phyloP scores from a whole-genome alignment of 2,113 vertebrate genomes.

The Salvelinus alpinus region DNA sequence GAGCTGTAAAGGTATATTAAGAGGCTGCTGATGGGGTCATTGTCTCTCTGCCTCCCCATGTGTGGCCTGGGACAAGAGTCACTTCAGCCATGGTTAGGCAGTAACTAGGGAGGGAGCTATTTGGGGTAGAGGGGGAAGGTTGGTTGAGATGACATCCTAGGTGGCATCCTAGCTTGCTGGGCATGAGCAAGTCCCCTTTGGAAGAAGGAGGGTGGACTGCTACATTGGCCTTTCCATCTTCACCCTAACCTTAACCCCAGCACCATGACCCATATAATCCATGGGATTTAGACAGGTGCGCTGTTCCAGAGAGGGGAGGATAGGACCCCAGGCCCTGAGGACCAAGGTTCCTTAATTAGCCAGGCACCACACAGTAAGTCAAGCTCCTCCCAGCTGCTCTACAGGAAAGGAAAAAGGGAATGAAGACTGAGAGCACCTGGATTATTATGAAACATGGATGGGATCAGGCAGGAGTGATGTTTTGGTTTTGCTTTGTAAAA shows the following conservation, averaged over 20 bases:
- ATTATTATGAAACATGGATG: not conserved
- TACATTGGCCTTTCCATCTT: no score
- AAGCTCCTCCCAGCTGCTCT: not conserved
- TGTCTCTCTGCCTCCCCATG: not conserved
- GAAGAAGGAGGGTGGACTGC: not conserved
- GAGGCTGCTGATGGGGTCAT: not conserved
- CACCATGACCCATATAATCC: no score
- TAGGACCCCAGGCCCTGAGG: not conserved
- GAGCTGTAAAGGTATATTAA: slow-evolving; percentile 5
- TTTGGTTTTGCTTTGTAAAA: slow-evolving; percentile 39
- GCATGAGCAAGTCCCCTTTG: not conserved
- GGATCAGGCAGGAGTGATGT: not conserved
- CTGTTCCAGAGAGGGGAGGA: not conserved
- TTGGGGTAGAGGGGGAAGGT: not conserved
- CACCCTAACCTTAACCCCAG: no score
- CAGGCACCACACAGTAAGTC: not conserved
- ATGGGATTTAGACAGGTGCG: no score
- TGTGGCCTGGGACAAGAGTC: not conserved
- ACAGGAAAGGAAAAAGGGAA: not conserved
- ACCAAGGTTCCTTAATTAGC: not conserved
- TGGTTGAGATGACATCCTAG: slow-evolving; percentile 29
- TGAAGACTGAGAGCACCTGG: not conserved
- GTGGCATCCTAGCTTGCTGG: slow-evolving; percentile 43
- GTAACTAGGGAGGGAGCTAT: not conserved
- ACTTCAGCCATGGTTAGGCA: not conserved